Base-by-base conservation (phyloP, 1,140 invertebrate species). In the Vanessa atalanta region DNA sequence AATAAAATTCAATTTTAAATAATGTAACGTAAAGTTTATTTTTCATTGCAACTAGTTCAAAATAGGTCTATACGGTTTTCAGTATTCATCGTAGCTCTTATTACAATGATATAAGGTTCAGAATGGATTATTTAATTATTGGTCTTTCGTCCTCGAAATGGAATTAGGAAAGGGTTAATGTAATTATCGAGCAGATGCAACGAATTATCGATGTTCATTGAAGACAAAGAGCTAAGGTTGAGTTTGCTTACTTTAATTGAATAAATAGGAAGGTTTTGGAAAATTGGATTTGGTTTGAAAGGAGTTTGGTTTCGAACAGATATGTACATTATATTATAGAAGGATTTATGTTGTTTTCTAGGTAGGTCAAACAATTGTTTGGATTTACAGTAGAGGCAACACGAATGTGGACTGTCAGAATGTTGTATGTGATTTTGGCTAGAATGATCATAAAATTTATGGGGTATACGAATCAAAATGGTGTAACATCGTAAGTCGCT, bases 131-230 rank as follows among this genome's bases (percentile, higher is more conserved):
- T 12, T n/a, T 15, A 9, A 5, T 11, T 20, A 16, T 31, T 7
- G 4, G 16, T 8, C 3, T 37, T 37, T 23, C 26, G 11, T 23
- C 7, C 57, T 61, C 57, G 14, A 37, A n/a, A 37, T 57, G 15
- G 26, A 37, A 43, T 61, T 69, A 47, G 66, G 37, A 31, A 47
- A 50, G 53, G 20, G 66, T 69, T 37, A 69, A 69, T 69, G 50
- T 55, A 60, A 69, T 69, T 69, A 69, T 69, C 53, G 66, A 69
- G 57, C 53, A 60, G 53, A 69, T 69, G 53, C 53, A 37, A 26
- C 31, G 53, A 57, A 47, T 57, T 60, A 69, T 69, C 53, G 50
- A 47, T 47, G 53, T 69, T 57, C 4, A 8, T 61, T 57, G 43
- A 20, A 16, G 31, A 69, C 43, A 69, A 20, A 53, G 50, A n/a